Percentiles rank a stretch among this genome's conserved stretches.
phyloP scores from a whole-genome alignment of 2,113 vertebrate species.

The Zapus hudsonius region DNA sequence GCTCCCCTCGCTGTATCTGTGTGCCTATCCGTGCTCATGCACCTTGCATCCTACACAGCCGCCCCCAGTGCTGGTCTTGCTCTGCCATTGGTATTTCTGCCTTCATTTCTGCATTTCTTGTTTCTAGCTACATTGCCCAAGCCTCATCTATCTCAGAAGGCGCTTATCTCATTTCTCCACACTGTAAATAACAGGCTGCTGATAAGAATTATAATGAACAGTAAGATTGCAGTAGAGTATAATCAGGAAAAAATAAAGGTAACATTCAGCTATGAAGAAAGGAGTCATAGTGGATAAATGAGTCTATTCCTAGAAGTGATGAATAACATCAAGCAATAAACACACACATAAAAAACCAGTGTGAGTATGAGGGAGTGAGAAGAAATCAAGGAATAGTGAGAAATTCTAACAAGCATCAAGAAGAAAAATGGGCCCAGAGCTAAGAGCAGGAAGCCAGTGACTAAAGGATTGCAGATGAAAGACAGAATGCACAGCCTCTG shows the following conservation, averaged over 20 bases:
- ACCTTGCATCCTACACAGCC: background rate
- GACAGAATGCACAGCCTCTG: slow-evolving; percentile 64
- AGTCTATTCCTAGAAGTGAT: slow-evolving; percentile 80
- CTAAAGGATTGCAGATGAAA: slow-evolving; percentile 66
- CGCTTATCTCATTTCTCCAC: slow-evolving; percentile 68
- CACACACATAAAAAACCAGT: slow-evolving; percentile 77
- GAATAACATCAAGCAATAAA: slow-evolving; percentile 79
- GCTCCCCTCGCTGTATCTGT: background rate
- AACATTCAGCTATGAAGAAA: slow-evolving; percentile 59
- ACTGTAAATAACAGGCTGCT: slow-evolving; percentile 70
- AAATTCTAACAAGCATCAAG: slow-evolving; percentile 74
- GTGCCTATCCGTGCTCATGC: background rate
- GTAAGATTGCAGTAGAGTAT: slow-evolving; percentile 66
- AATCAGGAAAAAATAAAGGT: slow-evolving; percentile 73
- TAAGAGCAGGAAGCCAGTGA: slow-evolving; percentile 66
- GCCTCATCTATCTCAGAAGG: slow-evolving; percentile 25
- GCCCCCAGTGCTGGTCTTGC: background rate
- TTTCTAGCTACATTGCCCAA: background rate
- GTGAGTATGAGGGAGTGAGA: slow-evolving; percentile 76
- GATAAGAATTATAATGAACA: slow-evolving; percentile 75
- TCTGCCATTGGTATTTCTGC: background rate
- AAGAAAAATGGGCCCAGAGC: slow-evolving; percentile 74
- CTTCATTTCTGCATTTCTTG: slow-evolving; percentile 38
- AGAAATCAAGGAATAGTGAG: slow-evolving; percentile 82
- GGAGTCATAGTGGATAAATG: slow-evolving; percentile 74